phyloP scores from a whole-genome alignment of 2,113 vertebrate species.

The Petrocephalus microphthalmus region DNA sequence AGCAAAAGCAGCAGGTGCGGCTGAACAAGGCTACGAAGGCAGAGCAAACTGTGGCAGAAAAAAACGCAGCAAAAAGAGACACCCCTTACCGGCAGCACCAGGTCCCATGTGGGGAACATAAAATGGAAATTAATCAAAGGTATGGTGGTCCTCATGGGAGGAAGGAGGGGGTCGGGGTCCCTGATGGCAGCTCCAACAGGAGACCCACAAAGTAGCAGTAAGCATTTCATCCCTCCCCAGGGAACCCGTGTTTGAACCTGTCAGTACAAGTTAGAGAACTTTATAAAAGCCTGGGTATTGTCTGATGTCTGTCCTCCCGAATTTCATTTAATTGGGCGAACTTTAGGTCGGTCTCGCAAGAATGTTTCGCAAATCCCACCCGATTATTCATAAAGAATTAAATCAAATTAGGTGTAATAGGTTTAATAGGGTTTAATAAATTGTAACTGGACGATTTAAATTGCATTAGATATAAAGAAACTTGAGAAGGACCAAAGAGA shows the following conservation, averaged over 20 bases:
- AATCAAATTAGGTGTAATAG: not conserved
- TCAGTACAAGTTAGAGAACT: not conserved
- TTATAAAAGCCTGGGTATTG: not conserved
- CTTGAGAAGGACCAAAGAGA: not conserved
- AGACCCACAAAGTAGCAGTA: not conserved
- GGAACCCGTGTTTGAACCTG: not conserved
- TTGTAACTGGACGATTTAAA: not conserved
- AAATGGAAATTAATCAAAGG: constrained; percentile 28
- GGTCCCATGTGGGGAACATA: constrained; percentile 3
- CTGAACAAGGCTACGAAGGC: not conserved
- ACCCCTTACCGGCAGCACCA: not conserved
- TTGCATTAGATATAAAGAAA: not conserved
- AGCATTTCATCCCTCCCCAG: constrained; percentile 18
- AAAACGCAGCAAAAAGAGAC: not conserved
- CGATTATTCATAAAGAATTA: not conserved
- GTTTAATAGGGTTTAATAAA: no score
- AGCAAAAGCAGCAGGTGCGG: constrained; percentile 19
- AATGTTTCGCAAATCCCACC: not conserved
- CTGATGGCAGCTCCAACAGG: constrained; percentile 1
- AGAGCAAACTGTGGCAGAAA: not conserved
- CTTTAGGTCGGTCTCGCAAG: not conserved
- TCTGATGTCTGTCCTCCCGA: not conserved
- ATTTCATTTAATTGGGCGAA: not conserved
- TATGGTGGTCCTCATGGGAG: constrained; percentile 17
- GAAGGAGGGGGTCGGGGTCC: not conserved